Evolutionary conservation across 2,888 invertebrate genomes (phyloP).

Genomic region (Tenthredo livida): DNA sequence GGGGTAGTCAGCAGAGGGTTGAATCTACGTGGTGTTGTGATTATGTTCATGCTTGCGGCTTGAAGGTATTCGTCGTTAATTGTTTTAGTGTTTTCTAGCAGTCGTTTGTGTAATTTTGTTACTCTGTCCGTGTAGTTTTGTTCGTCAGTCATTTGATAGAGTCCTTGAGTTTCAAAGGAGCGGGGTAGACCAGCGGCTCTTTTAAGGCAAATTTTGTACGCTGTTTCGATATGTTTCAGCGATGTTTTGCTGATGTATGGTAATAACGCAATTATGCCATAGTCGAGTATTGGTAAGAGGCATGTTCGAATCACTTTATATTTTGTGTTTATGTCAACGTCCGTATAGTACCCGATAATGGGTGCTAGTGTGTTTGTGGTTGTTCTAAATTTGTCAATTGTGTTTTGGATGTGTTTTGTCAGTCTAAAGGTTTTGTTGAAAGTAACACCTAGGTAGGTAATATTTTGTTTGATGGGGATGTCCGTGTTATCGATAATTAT

Average conservation of each 20-base stretch:
- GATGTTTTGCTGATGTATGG: constrained; percentile 28
- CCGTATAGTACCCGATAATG: constrained; percentile 38
- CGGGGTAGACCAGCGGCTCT: not conserved
- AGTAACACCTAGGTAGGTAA: constrained; percentile 49
- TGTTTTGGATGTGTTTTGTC: constrained; percentile 47
- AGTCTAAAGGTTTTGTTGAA: constrained; percentile 49
- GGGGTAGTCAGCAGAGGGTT: too few species aligned
- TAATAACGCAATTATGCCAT: constrained; percentile 36
- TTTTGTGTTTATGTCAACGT: constrained; percentile 41
- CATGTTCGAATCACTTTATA: constrained; percentile 47
- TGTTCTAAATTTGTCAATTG: constrained; percentile 38
- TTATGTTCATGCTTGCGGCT: too few species aligned
- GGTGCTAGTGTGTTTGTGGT: constrained; percentile 37
- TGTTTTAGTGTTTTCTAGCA: too few species aligned
- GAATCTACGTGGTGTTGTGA: too few species aligned
- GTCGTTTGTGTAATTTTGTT: too few species aligned
- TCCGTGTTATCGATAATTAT: constrained; percentile 42
- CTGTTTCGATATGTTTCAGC: constrained; percentile 37
- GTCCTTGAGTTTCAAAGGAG: too few species aligned
- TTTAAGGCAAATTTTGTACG: constrained; percentile 41
- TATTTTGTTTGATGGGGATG: constrained; percentile 1
- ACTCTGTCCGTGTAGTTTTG: too few species aligned
- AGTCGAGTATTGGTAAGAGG: constrained; percentile 50
- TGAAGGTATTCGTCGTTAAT: too few species aligned
- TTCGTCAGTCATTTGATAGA: too few species aligned